These are phyloP conservation scores for Copidosoma aretas DNA, from an alignment of 2,888 invertebrate genomes.

Conservation along the genomic window DNA sequence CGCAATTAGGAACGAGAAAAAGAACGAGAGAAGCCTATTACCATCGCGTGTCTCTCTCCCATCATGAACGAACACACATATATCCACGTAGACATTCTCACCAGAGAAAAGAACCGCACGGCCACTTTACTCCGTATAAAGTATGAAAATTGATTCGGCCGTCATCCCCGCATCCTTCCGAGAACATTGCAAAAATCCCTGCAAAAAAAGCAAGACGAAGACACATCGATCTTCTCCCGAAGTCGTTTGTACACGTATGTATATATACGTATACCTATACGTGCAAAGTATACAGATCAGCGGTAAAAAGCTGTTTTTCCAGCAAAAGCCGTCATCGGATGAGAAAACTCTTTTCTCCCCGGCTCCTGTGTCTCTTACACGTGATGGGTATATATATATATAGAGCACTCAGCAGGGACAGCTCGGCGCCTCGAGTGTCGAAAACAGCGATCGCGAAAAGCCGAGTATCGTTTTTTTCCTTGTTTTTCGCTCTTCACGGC, in stretches of 20 bases:
- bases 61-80: no score
- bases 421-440: no score
- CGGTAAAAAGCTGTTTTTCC: no score
- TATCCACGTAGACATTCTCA: not conserved
- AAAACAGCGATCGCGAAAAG: not conserved
- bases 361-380: no score
- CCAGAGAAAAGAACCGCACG: not conserved
- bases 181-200: not conserved
- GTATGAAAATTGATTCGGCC: not conserved
- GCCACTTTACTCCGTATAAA: not conserved
- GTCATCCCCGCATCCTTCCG: not conserved
- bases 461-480: no score
- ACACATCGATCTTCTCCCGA: not conserved
- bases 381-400: no score
- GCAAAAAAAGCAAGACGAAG: not conserved
- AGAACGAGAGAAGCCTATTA: not conserved
- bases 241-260: not conserved
- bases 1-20: not conserved
- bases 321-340: no score
- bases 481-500: conserved; percentile 9
- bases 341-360: no score
- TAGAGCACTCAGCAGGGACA: no score
- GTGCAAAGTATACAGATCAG: no score
- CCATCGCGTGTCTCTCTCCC: not conserved
- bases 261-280: no score